phyloP scores from a whole-genome alignment of 2,113 vertebrate genomes.

The Xiphophorus hellerii region DNA sequence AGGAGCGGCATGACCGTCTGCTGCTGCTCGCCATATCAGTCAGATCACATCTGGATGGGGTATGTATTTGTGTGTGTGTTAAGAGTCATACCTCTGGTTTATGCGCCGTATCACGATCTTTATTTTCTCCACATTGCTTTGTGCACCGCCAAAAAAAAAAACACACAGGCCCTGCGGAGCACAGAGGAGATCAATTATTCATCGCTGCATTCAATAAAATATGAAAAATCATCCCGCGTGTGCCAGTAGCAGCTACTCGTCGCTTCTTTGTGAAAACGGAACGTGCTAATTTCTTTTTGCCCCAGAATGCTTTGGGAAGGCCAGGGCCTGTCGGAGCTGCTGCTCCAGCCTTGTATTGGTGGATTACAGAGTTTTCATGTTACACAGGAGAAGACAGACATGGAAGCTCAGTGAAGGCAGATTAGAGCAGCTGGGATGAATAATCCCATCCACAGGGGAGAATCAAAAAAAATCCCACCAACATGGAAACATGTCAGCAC shows the following conservation, averaged over 20 bases:
- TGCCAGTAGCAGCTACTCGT: constrained; percentile 23
- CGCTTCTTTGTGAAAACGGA: constrained; percentile 26
- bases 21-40: neutral
- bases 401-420: neutral
- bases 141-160: constrained; percentile 41
- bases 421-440: constrained; percentile 15
- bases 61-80: constrained; percentile 4
- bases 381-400: neutral
- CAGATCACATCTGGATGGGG: neutral
- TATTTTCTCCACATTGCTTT: constrained; percentile 78
- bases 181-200: constrained; percentile 70
- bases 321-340: neutral
- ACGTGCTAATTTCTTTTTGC: neutral
- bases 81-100: constrained; percentile 67
- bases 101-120: constrained; percentile 65
- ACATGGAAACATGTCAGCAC: neutral
- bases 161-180: constrained; percentile 65
- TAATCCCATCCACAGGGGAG: constrained; percentile 2
- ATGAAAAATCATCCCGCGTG: constrained; percentile 44
- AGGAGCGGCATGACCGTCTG: constrained; percentile 12
- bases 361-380: neutral
- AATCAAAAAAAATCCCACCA: neutral
- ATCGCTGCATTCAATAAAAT: constrained; percentile 60
- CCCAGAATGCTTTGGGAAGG: constrained; percentile 16
- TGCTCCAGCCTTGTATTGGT: neutral